Evolutionary conservation across 1,140 invertebrate species (phyloP).

Genomic region (Anadara kagoshimensis): DNA sequence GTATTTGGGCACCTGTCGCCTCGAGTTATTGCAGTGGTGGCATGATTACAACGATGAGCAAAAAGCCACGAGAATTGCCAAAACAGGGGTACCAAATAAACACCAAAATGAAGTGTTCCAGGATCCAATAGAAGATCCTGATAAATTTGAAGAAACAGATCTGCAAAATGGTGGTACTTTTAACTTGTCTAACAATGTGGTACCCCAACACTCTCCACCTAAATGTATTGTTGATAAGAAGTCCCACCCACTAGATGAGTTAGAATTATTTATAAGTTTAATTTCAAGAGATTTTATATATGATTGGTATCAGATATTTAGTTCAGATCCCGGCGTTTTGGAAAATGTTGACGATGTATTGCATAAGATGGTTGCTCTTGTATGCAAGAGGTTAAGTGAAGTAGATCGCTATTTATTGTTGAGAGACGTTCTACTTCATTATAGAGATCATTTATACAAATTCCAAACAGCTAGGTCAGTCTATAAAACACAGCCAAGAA

Average conservation of each 20-base stretch:
- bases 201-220: no score
- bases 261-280: slow-evolving; percentile 1
- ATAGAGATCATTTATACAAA: slow-evolving; percentile 43
- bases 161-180: no score
- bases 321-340: slow-evolving; percentile 1
- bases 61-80: no score
- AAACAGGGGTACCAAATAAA: no score
- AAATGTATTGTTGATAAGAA: background rate
- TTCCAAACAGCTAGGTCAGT: slow-evolving; percentile 38
- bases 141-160: no score
- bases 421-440: slow-evolving; percentile 38
- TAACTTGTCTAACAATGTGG: no score
- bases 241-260: background rate
- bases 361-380: background rate
- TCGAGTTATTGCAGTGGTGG: no score
- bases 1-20: background rate
- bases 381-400: background rate
- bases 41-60: no score
- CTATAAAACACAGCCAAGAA: slow-evolving; percentile 41
- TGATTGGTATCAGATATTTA: slow-evolving; percentile 7
- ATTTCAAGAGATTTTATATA: slow-evolving; percentile 18
- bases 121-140: no score
- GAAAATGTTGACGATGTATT: background rate
- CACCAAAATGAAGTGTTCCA: no score
- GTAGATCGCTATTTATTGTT: slow-evolving; percentile 27